A percentile compares a stretch with the other conserved stretches of the same genome.
Evolutionary conservation across 2,888 invertebrate species (phyloP).

Genomic region (Pseudococcus longispinus): DNA sequence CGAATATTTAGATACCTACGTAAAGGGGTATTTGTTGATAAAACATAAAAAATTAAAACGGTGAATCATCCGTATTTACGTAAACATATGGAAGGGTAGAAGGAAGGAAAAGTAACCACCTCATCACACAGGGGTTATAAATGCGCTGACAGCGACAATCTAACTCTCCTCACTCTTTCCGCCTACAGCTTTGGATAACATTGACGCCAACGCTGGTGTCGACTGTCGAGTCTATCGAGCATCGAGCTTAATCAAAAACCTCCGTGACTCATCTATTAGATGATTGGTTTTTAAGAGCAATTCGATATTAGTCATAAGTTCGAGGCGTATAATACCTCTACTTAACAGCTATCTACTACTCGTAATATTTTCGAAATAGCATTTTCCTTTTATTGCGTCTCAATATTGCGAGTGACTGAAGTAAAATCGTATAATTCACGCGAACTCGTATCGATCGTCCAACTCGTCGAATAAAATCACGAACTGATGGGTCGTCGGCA

Average conservation of each 20-base stretch:
- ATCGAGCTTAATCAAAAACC: not conserved
- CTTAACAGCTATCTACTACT: not conserved
- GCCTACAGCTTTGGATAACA: not conserved
- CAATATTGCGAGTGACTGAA: not conserved
- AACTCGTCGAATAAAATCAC: not conserved
- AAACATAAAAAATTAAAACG: not conserved
- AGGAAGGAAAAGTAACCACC: not conserved
- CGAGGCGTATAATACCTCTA: too few species aligned
- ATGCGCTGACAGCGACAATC: not conserved
- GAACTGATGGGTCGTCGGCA: not conserved
- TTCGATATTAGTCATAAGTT: not conserved
- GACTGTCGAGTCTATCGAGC: not conserved
- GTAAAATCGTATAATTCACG: not conserved
- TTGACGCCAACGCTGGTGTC: not conserved
- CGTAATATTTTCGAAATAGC: not conserved
- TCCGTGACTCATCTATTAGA: not conserved
- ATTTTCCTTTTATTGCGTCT: not conserved
- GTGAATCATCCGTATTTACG: not conserved
- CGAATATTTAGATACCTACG: too few species aligned
- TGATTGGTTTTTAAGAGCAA: slow-evolving; percentile 1
- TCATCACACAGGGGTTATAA: not conserved
- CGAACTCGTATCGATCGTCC: not conserved
- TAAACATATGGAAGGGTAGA: not conserved
- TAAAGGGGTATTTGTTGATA: not conserved
- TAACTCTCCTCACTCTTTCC: not conserved